Base-by-base conservation (phyloP, 2,113 vertebrate species). In the Oryzias woworae region DNA sequence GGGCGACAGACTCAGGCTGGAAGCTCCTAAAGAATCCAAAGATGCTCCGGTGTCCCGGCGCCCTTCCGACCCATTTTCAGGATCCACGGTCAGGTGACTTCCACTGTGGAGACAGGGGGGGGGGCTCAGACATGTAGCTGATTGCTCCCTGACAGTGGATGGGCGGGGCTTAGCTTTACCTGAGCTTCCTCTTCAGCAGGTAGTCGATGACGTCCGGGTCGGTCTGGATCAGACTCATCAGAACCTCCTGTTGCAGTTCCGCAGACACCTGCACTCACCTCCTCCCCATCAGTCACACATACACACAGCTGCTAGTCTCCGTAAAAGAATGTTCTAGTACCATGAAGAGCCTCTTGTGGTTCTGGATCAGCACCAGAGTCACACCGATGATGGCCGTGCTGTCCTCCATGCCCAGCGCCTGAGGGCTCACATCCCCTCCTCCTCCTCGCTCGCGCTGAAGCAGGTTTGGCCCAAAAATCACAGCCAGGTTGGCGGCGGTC, bases 171-270 rank as follows among this genome's bases (percentile, higher is more conserved):
- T 20, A 3, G 43, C 53, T 53, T 80, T 60, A 92, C 92, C 92
- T 91, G 79, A 92, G 88, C 52, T 94, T 96, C 81, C 94, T 90
- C 22, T 95, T 94, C 69, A 97, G 75, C 15, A 98, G 93, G 72
- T 96, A 94, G 78, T 98, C 94, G 4, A 97, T 94, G 75, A 96
- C 92, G 56, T 98, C 96, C 0, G 96, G 94, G 46, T 97, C 96
- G 0, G 93, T 95, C 85, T 95, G 94, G 85, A 96, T 94, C 22
- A 98, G 91, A 74, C 95, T 93, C 91, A 95, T 92, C 14, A 96
- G 90, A 67, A 98, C 77, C 16, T 96, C 92, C 31, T 83, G 86
- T 63, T 98, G 96, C 77, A 92, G 83, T 56, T 95, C 93, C 0
- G 94, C 91, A 4, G 95, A 92, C 0, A 98, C 95, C 96, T 98